Evolutionary conservation across 2,888 invertebrate species (phyloP).

Genomic region (Xanthia togata): DNA sequence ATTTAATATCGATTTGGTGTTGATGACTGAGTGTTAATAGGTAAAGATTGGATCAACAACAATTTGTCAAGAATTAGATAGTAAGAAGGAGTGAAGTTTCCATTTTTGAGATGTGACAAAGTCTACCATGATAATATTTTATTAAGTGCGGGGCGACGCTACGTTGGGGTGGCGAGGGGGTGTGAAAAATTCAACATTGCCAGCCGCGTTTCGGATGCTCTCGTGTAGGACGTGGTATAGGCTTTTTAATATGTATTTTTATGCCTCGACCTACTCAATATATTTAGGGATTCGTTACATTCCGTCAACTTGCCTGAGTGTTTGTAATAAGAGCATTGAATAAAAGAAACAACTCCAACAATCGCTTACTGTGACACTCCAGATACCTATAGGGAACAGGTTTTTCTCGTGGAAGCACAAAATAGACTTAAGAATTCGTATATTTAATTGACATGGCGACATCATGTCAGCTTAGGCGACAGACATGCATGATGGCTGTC

Average conservation of each 20-base stretch:
- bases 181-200: conserved; percentile 84
- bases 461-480: not conserved
- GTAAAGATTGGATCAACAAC: conserved; percentile 22
- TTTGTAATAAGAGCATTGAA: conserved; percentile 55
- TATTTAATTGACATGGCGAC: conserved; percentile 9
- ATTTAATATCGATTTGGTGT: conserved; percentile 27
- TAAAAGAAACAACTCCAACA: conserved; percentile 44
- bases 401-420: conserved; percentile 1
- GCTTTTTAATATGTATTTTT: conserved; percentile 80
- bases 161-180: conserved; percentile 68
- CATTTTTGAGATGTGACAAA: conserved; percentile 84
- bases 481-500: not conserved
- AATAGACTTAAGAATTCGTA: not conserved
- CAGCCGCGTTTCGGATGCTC: conserved; percentile 73
- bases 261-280: conserved; percentile 72
- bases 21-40: not conserved
- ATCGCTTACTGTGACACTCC: conserved; percentile 13
- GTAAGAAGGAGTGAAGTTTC: conserved; percentile 61
- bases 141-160: conserved; percentile 78
- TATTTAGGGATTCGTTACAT: conserved; percentile 66
- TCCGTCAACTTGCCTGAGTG: conserved; percentile 59
- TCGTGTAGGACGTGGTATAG: conserved; percentile 74
- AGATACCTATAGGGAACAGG: not conserved
- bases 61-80: conserved; percentile 44
- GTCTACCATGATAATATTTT: conserved; percentile 83